Evolutionary conservation across 2,113 vertebrate genomes (phyloP).

Genomic region (Prolemur simus): DNA sequence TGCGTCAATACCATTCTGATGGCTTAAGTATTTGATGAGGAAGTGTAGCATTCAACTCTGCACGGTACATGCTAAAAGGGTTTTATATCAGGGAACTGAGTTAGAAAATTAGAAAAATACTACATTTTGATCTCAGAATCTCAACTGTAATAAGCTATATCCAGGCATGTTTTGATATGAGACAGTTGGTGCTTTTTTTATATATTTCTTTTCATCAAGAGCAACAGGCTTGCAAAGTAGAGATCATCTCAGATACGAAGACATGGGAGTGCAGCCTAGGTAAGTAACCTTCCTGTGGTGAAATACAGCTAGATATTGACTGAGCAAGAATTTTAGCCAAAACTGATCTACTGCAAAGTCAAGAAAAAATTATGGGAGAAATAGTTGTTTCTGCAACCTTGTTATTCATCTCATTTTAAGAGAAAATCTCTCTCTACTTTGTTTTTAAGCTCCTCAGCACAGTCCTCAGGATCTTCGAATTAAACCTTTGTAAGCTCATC

Average conservation of each 20-base stretch:
- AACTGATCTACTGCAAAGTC: neutral
- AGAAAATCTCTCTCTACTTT: slow-evolving; percentile 22
- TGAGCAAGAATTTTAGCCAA: neutral
- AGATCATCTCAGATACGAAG: neutral
- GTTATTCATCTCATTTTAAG: neutral
- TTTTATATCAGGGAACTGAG: neutral
- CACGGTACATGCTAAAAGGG: neutral
- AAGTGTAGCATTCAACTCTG: neutral
- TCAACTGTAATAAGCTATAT: neutral
- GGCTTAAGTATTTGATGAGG: neutral
- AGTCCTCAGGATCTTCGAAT: neutral
- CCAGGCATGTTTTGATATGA: neutral
- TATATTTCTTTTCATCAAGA: neutral
- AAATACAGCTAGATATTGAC: neutral
- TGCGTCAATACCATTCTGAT: neutral
- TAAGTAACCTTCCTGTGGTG: neutral
- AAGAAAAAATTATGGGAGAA: neutral
- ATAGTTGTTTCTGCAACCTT: neutral
- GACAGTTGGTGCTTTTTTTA: neutral
- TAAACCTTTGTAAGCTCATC: neutral
- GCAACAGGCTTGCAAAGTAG: neutral
- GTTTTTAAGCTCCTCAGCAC: neutral
- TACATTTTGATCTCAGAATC: slow-evolving; percentile 43
- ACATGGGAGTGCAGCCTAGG: neutral
- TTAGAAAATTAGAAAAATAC: neutral